Evolutionary conservation across 2,113 vertebrate species (phyloP).

Genomic region (Vidua chalybeata): DNA sequence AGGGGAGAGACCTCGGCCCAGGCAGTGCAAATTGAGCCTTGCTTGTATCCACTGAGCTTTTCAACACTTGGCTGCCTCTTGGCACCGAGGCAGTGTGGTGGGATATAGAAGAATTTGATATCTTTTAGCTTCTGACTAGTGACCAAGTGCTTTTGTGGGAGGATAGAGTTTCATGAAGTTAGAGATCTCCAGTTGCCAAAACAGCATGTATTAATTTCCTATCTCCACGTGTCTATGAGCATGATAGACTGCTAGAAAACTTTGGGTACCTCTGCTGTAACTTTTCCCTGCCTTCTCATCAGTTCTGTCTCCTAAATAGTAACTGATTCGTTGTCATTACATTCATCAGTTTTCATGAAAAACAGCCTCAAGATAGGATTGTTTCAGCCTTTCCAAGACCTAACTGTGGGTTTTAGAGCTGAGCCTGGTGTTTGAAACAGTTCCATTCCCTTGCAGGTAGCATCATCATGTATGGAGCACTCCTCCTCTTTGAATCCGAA

Average conservation of each 20-base stretch:
- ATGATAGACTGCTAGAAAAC: not conserved
- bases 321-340: conserved; percentile 4
- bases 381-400: conserved; percentile 35
- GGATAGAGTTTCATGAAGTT: not conserved
- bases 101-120: not conserved
- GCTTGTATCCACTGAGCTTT: not conserved
- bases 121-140: conserved; percentile 10
- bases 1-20: not conserved
- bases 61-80: not conserved
- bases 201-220: conserved; percentile 25
- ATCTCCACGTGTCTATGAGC: not conserved
- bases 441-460: conserved; percentile 79
- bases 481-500: conserved; percentile 96
- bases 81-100: not conserved
- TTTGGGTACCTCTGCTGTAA: not conserved
- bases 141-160: conserved; percentile 37
- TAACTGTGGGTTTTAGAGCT: not conserved
- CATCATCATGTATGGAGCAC: conserved; percentile 97
- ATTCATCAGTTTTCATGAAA: not conserved
- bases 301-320: conserved; percentile 56
- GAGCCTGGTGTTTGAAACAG: not conserved
- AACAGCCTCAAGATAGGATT: not conserved
- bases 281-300: conserved; percentile 53
- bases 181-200: conserved; percentile 27
- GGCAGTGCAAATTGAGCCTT: not conserved